These are phyloP conservation scores for Scolopax rusticola DNA, from an alignment of 2,797 vertebrate species.

Conservation along the genomic window DNA sequence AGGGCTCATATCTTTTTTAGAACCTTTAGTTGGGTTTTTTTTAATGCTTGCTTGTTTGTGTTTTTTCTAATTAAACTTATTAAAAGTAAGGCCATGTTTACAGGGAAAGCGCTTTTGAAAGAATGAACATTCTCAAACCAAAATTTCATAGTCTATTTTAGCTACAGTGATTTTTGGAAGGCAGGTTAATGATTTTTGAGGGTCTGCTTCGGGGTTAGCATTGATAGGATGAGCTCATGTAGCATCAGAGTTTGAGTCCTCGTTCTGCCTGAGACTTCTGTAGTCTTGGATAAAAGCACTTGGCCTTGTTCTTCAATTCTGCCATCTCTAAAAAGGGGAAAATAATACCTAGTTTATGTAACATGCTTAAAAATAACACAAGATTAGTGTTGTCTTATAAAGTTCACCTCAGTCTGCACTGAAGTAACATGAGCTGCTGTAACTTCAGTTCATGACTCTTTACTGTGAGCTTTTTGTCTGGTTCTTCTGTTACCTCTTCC, in stretches of 20 bases:
- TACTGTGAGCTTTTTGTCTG: neutral
- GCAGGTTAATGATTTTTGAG: neutral
- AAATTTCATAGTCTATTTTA: neutral
- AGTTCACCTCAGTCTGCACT: too few relatives aligned
- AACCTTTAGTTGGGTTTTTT: neutral
- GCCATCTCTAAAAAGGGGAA: neutral
- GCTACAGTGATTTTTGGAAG: neutral
- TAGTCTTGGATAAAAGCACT: neutral
- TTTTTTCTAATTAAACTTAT: neutral
- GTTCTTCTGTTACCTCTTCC: neutral
- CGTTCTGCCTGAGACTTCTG: neutral
- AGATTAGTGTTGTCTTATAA: neutral
- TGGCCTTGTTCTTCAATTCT: neutral
- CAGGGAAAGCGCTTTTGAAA: neutral
- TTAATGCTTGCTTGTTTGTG: neutral
- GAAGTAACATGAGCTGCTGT: neutral
- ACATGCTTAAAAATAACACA: neutral
- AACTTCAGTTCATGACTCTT: neutral
- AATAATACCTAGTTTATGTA: neutral
- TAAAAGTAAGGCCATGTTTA: neutral
- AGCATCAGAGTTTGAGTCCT: neutral
- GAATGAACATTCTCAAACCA: neutral
- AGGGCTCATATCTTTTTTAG: neutral
- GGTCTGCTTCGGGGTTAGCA: neutral
- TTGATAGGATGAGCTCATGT: neutral